Evolutionary conservation across 2,797 vertebrate genomes (phyloP).

Genomic region (Cirrhinus mrigala): DNA sequence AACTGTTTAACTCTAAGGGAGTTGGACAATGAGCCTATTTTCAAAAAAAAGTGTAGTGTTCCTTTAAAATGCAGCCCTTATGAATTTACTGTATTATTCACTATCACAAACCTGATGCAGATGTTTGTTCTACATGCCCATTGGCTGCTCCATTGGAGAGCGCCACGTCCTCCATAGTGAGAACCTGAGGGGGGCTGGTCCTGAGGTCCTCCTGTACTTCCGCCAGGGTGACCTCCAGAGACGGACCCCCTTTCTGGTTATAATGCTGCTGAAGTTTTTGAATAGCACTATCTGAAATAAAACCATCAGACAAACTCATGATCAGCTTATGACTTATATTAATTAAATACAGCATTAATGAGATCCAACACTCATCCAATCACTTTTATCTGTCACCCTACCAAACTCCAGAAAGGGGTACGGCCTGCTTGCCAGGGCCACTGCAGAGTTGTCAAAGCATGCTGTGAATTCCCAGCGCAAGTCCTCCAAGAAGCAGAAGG

Average conservation of each 20-base stretch:
- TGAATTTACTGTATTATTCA: neutral
- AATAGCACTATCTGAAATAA: constrained; percentile 83
- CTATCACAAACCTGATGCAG: constrained; percentile 78
- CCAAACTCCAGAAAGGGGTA: constrained; percentile 97
- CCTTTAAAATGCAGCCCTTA: neutral
- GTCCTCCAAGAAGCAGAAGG: constrained; percentile 96
- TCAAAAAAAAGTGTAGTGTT: too few relatives aligned
- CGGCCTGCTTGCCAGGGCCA: constrained; percentile 87
- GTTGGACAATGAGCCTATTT: too few relatives aligned
- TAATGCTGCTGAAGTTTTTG: constrained; percentile 92
- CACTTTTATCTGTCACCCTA: constrained; percentile 70
- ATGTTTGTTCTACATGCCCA: constrained; percentile 75
- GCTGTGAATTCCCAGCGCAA: constrained; percentile 91
- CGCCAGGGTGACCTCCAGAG: constrained; percentile 76
- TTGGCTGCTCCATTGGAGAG: constrained; percentile 83
- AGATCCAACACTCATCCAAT: neutral
- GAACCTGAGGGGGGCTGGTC: constrained; percentile 79
- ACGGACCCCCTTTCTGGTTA: constrained; percentile 77
- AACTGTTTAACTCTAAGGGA: too few relatives aligned
- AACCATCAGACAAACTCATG: neutral
- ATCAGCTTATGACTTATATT: neutral
- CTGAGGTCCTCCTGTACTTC: constrained; percentile 87
- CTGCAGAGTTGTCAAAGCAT: constrained; percentile 80
- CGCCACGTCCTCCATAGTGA: constrained; percentile 84
- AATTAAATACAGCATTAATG: neutral